A percentile compares a stretch with the other conserved stretches of the same genome.
Evolutionary conservation across 2,797 vertebrate genomes (phyloP).

Genomic region (Erethizon dorsatum): DNA sequence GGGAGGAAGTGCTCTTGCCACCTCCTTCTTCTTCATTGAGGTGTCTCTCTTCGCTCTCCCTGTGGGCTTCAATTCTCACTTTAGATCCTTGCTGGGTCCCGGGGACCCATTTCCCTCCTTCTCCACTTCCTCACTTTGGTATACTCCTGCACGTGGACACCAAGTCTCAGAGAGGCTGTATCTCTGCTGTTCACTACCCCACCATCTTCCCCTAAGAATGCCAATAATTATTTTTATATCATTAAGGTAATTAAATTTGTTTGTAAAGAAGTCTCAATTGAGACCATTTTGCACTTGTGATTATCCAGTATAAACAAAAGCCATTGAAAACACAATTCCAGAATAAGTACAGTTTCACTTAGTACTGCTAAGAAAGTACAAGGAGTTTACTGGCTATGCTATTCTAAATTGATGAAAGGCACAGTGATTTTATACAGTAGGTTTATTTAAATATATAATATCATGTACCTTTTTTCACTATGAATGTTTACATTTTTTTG

Average conservation of each 20-base stretch:
- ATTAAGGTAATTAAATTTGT: background rate
- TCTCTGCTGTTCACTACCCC: no score
- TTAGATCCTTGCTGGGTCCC: no score
- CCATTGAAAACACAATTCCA: conserved; percentile 7
- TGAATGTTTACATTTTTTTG: background rate
- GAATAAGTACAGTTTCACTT: background rate
- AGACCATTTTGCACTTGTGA: conserved; percentile 27
- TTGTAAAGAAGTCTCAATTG: background rate
- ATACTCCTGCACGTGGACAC: no score
- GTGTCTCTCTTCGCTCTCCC: no score
- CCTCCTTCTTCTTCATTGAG: no score
- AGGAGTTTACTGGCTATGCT: background rate
- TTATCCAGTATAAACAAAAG: conserved; percentile 49
- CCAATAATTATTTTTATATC: background rate
- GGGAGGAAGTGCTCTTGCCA: no score
- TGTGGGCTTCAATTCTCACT: no score
- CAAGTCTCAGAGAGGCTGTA: no score
- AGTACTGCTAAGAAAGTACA: background rate
- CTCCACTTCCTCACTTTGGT: no score
- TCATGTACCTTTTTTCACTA: background rate
- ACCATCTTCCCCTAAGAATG: no score
- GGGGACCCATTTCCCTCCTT: no score
- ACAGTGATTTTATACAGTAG: background rate
- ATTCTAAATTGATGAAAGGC: background rate
- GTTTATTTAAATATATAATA: background rate